These are phyloP conservation scores for Archips crataeganus DNA, from an alignment of 2,888 invertebrate genomes.

Conservation along the genomic window DNA sequence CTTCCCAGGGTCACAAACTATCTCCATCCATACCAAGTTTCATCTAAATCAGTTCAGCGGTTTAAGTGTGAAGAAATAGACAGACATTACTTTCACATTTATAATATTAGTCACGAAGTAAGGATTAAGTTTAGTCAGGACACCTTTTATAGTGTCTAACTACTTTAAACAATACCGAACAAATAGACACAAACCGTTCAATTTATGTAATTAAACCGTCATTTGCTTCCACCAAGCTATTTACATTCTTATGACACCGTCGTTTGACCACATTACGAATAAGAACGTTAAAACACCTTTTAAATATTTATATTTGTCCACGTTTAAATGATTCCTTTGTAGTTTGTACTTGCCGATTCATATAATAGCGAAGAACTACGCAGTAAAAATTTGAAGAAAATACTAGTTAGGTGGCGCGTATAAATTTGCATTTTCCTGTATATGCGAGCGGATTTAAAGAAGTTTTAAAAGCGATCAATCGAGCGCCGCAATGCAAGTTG, in stretches of 20 bases:
- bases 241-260: neutral
- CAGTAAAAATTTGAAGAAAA: neutral
- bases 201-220: constrained; percentile 1
- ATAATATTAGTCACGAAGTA: no score
- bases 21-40: no score
- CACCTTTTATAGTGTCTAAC: no score
- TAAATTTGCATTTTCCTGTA: no score
- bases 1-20: no score
- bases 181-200: neutral
- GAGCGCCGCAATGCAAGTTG: no score
- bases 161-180: neutral
- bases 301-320: constrained; percentile 3
- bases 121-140: no score
- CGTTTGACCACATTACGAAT: neutral
- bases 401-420: neutral
- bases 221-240: neutral
- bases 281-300: neutral
- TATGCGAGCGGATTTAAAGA: no score
- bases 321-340: neutral
- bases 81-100: no score
- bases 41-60: no score
- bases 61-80: no score
- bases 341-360: neutral
- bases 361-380: neutral
- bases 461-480: no score